These are phyloP conservation scores for Spinus pinus DNA, from an alignment of 2,797 vertebrate species.

Conservation along the genomic window DNA sequence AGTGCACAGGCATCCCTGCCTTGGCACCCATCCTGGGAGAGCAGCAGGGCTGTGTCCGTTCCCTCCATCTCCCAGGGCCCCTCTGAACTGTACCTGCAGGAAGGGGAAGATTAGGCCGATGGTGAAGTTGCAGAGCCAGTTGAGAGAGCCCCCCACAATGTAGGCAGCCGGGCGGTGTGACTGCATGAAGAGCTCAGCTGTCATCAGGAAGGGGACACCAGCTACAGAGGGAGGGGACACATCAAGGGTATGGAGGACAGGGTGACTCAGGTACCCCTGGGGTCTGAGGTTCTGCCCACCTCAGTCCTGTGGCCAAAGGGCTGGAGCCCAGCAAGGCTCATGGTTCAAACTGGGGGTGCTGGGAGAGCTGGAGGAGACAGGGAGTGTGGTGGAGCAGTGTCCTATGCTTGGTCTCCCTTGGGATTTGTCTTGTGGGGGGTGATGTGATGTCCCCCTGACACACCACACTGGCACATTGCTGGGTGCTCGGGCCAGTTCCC, in stretches of 20 bases:
- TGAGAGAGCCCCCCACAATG: conserved; percentile 85
- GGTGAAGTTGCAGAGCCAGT: conserved; percentile 92
- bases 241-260: background rate
- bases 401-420: background rate
- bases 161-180: conserved; percentile 87
- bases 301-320: background rate
- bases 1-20: background rate
- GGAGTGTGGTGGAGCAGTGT: background rate
- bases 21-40: background rate
- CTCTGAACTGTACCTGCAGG: conserved; percentile 78
- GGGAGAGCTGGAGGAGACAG: background rate
- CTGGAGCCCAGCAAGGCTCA: background rate
- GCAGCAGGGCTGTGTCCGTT: background rate
- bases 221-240: conserved; percentile 65
- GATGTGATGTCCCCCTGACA: background rate
- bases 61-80: background rate
- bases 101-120: conserved; percentile 90
- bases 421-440: accelerated
- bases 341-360: background rate
- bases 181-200: conserved; percentile 89
- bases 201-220: conserved; percentile 88
- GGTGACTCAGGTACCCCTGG: background rate
- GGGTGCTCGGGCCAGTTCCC: background rate
- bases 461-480: background rate
- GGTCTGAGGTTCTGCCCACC: background rate